A percentile compares a stretch with the other conserved stretches of the same genome.
Conservation (phyloP, 2,113 vertebrate genomes). For the Tetrax tetrax region DNA sequence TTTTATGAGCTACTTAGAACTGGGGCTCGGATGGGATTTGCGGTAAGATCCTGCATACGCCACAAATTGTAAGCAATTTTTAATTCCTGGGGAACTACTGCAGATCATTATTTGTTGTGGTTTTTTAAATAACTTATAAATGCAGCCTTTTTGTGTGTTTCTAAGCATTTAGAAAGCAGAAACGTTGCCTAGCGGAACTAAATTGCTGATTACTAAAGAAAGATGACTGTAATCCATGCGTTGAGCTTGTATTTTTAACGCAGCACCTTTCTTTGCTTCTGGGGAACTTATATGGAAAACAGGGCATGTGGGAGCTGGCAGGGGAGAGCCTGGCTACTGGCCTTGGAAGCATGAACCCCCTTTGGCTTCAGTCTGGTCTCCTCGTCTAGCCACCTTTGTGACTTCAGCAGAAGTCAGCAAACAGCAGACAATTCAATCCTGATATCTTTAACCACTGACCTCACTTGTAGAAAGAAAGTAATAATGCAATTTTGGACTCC, state of each 20-base stretch:
- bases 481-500: not conserved
- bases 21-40: slow-evolving; percentile 19
- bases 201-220: not conserved
- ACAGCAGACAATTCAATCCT: not conserved
- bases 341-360: not conserved
- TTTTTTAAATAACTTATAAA: slow-evolving; percentile 44
- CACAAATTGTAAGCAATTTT: slow-evolving; percentile 21
- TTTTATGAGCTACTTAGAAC: slow-evolving; percentile 67
- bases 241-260: not conserved
- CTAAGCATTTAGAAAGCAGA: slow-evolving; percentile 15
- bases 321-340: not conserved
- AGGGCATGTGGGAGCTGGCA: not conserved
- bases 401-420: not conserved
- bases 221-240: not conserved
- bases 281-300: not conserved
- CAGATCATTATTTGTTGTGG: not conserved
- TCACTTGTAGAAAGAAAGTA: not conserved
- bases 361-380: not conserved
- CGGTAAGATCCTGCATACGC: not conserved
- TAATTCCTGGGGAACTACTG: slow-evolving; percentile 19
- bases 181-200: not conserved
- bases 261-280: not conserved
- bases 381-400: not conserved
- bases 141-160: not conserved
- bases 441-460: not conserved